Evolutionary conservation across 2,888 invertebrate species (phyloP), one percentile per base, ranked within the genome.

Genomic region (Leucophenga montana): DNA sequence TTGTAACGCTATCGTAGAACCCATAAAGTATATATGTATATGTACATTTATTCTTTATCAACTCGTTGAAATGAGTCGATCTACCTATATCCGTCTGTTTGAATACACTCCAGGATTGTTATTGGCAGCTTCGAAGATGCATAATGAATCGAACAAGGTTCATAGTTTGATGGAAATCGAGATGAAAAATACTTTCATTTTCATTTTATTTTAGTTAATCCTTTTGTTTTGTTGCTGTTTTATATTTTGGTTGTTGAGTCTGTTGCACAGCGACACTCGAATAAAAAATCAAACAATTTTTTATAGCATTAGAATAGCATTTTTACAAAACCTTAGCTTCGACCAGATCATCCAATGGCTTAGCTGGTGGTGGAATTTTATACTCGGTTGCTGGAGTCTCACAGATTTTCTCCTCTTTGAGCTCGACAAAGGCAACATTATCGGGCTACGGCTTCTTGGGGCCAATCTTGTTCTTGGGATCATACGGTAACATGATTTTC

Each of bases 401-500:
- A 75, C 89, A 89, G 76, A 93, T 90, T 67, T 92, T 91, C 90
- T 99, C 99, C 85, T 99, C 98, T 90, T 98, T 98, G 70, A 99
- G 99, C 90, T 99, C 98, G 71, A 95, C 95, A 79, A 99, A 98
- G 84, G 94, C 94, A 78, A 99, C 97, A 89, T 98, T 96, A 90
- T 99, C 99, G 62, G 99, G 99, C 86, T 99, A 92, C 5, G 98
- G 98, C 89, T 95, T 95, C 92, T 97, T 98, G 77, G 99, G 99
- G 67, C 99, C 99, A 85, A 94, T 96, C 91, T 99, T 98, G 89
- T 99, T 99, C 88, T 94, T 94, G 73, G 97, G 95, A 91, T 99
- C 99, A 93, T 97, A 98, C 54, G 98, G 98, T 90, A 99, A 93
- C 99, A 99, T 99, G 90, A 99, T 99, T 90, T 99, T 99, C 84